Evolutionary conservation across 2,888 invertebrate genomes (phyloP).

Genomic region (Lasius fuliginosus): DNA sequence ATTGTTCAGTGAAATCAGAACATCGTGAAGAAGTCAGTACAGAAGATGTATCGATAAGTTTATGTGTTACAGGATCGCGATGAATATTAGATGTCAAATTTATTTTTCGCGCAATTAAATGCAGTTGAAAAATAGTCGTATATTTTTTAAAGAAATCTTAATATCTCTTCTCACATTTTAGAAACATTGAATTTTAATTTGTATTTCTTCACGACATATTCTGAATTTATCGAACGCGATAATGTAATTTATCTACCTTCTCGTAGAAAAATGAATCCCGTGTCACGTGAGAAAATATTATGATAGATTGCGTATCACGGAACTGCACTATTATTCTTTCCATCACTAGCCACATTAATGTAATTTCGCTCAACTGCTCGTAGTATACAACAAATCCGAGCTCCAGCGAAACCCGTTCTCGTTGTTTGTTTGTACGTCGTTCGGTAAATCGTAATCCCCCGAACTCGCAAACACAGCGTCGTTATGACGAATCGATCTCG

Average conservation of each 20-base stretch:
- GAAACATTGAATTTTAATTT: neutral
- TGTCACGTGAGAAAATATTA: constrained; percentile 7
- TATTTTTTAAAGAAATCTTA: neutral
- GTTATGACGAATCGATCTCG: constrained; percentile 45
- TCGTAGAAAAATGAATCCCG: neutral
- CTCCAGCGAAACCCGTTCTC: constrained; percentile 16
- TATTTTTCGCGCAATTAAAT: neutral
- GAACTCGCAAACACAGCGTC: constrained; percentile 19
- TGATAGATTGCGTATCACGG: constrained; percentile 34
- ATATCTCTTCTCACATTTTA: neutral
- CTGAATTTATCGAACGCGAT: neutral
- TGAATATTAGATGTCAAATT: neutral
- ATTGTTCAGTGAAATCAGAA: constrained; percentile 7
- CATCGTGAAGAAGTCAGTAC: neutral
- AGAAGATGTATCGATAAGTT: neutral
- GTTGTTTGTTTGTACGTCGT: constrained; percentile 50
- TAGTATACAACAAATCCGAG: constrained; percentile 38
- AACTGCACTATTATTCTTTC: constrained; percentile 19
- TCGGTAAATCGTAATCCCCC: constrained; percentile 46
- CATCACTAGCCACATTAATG: constrained; percentile 21
- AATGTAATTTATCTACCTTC: neutral
- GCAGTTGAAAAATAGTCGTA: neutral
- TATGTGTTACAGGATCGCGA: neutral
- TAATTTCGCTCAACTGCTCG: constrained; percentile 45
- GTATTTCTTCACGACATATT: neutral